Conservation (phyloP, 1,140 invertebrate genomes). For the Drosophila lacertosa region DNA sequence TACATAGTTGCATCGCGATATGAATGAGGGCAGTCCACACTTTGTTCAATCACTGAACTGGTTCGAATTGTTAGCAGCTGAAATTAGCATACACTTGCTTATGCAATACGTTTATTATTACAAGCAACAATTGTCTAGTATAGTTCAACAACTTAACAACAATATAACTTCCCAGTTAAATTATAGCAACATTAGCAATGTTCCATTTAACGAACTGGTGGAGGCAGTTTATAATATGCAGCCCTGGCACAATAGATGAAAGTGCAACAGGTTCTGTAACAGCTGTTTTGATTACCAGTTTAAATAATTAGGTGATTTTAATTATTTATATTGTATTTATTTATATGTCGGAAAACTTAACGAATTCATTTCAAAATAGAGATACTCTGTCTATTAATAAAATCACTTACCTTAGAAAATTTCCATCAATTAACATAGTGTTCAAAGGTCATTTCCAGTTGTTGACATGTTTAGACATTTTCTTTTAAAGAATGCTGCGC, state of each 20-base stretch:
- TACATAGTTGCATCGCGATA: constrained; percentile 30
- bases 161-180: neutral
- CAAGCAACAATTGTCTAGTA: no score
- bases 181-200: neutral
- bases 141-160: no score
- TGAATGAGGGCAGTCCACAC: neutral
- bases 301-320: constrained; percentile 18
- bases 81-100: neutral
- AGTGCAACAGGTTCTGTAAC: constrained; percentile 52
- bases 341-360: no score
- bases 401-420: neutral
- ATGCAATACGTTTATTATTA: no score
- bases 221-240: neutral
- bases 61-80: neutral
- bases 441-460: constrained; percentile 65
- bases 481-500: constrained; percentile 50
- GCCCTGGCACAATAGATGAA: neutral
- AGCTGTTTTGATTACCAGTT: constrained; percentile 26
- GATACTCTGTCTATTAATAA: neutral
- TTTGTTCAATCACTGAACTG: neutral
- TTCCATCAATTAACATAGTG: neutral
- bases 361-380: no score
- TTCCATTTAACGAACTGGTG: neutral
- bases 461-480: constrained; percentile 20
- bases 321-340: neutral